Percentiles rank a stretch among this genome's conserved stretches.
Conservation (phyloP, 2,888 invertebrate species). For the Papilio demoleus region DNA sequence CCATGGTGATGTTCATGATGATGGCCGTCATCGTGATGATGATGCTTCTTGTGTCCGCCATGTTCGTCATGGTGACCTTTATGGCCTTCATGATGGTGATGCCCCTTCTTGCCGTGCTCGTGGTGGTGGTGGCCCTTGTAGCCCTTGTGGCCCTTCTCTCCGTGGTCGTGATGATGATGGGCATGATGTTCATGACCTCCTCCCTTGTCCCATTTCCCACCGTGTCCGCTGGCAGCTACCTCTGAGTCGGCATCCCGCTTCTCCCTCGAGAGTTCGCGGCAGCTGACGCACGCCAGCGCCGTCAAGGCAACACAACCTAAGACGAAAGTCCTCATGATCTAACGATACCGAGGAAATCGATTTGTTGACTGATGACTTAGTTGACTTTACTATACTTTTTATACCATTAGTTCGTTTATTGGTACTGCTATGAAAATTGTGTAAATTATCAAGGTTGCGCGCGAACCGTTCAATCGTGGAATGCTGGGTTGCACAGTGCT, state of each 20-base stretch:
- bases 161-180: conserved; percentile 86
- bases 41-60: conserved; percentile 86
- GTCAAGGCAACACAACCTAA: conserved; percentile 74
- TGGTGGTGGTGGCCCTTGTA: conserved; percentile 87
- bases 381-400: conserved; percentile 66
- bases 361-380: conserved; percentile 69
- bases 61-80: conserved; percentile 85
- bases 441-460: conserved; percentile 78
- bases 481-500: conserved; percentile 66
- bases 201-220: conserved; percentile 82
- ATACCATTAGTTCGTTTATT: conserved; percentile 70
- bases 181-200: conserved; percentile 86
- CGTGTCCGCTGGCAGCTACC: conserved; percentile 76
- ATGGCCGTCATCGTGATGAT: conserved; percentile 87
- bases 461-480: conserved; percentile 56
- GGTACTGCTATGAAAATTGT: conserved; percentile 75
- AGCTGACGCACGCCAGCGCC: conserved; percentile 80
- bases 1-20: conserved; percentile 86
- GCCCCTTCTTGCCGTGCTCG: conserved; percentile 88
- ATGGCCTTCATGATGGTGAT: conserved; percentile 88
- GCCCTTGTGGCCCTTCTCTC: conserved; percentile 89
- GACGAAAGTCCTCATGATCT: conserved; percentile 70
- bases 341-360: conserved; percentile 61
- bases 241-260: conserved; percentile 81
- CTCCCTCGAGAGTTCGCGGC: conserved; percentile 79